Evolutionary conservation across 2,797 vertebrate species (phyloP), one percentile per base, ranked within the genome.

Genomic region (Myiothlypis chrysogaster): DNA sequence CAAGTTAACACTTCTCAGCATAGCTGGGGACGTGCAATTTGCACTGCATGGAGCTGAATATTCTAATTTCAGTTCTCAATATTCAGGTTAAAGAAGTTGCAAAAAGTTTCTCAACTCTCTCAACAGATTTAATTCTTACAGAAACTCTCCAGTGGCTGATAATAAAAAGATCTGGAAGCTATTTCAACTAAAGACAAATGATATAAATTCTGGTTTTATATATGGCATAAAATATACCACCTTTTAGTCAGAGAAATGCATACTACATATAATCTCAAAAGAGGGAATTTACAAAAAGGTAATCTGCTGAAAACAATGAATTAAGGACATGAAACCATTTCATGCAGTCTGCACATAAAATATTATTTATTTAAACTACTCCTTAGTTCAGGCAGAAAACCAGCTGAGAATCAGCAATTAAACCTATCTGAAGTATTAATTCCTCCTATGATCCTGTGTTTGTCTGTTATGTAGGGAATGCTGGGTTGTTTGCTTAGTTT

Each of bases 361-460:
- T 44, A 73, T 76, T 92, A 87, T 65, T 75, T 94, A 90, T 90
- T 88, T 79, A 55, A 87, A 80, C 77, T 94, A 60, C 78, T 88
- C 90, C 89, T 95, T 96, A 96, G 86, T 87, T 97, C 83, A 83
- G 94, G 95, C 66, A 96, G 92, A 90, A 94, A 96, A 94, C 93
- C 93, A 96, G 87, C 91, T 91, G 92, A 96, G 93, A 97, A 92
- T 32, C 65, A 92, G 94, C 97, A 97, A 97, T 97, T 97, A 97
- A 96, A 96, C 79, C 78, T 78, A 96, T 66, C 85, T 96, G 90
- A 97, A 91, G 39, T 83, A 92, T 82, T 78, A 96, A 95, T 94
- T 96, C 78, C 85, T 93, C 96, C 94, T 87, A 34, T 90, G 95
- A 95, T 79, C 87, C 85, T 17, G 68, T 76, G 87, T 93, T 96